Evolutionary conservation across 1,140 invertebrate genomes (phyloP), one percentile per base, ranked within the genome.

Genomic region (Drosophila parabipectinata): DNA sequence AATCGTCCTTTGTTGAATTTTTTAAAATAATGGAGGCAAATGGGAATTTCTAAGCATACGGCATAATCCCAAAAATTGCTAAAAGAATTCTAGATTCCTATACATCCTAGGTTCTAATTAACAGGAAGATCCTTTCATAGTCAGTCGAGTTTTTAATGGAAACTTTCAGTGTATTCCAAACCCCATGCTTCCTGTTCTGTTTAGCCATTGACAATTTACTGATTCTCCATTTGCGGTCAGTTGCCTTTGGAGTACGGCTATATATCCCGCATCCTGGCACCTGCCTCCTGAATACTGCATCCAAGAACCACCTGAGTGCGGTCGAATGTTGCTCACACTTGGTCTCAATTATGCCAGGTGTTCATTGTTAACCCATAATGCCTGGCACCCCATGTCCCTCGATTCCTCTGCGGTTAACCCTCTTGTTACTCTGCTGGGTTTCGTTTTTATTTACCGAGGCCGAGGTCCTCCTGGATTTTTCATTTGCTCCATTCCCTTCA

Each of bases 391-490:
- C 14, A 24, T 37, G 34, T 28, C 26, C 12, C 2, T 26, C 34
- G 30, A 28, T 41, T 15, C 37, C 41, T 15, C 2, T 74, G 76
- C 28, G 71, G 69, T 41, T 67, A 30, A 57, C n/a, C 34, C 55
- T 51, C 58, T 47, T 9, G 24, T 12, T 64, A n/a, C 57, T 48
- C 50, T 39, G 41, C 30, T 24, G 41, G 67, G 41, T 37, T 61
- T 52, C 51, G 34, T 63, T 68, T 77, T 82, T 82, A 81, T 82
- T 81, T 77, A 81, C 68, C 78, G 44, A 34, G 28, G 28, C 15
- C 41, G 24, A 14, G 26, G n/a, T 1, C 41, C 66, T 15, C 10
- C 30, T 4, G 48, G 66, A 39, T 24, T 15, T 57, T 68, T 21
- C 44, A 51, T 47, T 64, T 67, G 63, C 41, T 52, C 54, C 39